Percentiles rank a stretch among this genome's conserved stretches.
phyloP scores from a whole-genome alignment of 2,113 vertebrate species.

The Castor canadensis region DNA sequence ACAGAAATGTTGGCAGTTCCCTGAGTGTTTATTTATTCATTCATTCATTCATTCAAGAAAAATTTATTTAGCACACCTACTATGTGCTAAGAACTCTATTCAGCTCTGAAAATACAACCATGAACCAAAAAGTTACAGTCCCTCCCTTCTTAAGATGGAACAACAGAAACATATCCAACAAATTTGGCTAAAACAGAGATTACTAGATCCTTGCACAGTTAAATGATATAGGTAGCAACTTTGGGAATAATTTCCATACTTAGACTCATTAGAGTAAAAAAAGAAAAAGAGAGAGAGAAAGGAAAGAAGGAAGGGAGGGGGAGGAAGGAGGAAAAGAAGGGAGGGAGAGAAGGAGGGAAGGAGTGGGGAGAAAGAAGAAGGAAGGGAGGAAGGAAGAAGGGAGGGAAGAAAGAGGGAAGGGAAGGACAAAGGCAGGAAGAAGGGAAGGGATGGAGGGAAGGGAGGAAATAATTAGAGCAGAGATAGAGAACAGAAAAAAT shows the following conservation, averaged over 20 bases:
- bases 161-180: not conserved
- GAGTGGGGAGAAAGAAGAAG: too few species aligned
- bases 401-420: too few species aligned
- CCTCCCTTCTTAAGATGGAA: conserved; percentile 2
- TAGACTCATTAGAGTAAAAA: not conserved
- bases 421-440: too few species aligned
- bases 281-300: not conserved
- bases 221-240: not conserved
- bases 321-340: not conserved
- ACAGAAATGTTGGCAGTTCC: not conserved
- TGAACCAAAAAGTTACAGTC: not conserved
- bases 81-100: not conserved
- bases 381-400: too few species aligned
- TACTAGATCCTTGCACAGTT: not conserved
- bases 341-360: too few species aligned
- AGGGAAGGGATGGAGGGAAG: not conserved
- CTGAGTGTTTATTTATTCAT: not conserved
- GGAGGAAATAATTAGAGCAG: not conserved
- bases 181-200: not conserved
- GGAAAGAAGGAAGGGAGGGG: too few species aligned
- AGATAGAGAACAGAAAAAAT: not conserved
- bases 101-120: not conserved
- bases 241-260: not conserved
- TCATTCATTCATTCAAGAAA: not conserved
- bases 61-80: not conserved